A percentile compares a stretch with the other conserved stretches of the same genome.
phyloP scores from a whole-genome alignment of 2,113 vertebrate genomes.

The Synchiropus splendidus region DNA sequence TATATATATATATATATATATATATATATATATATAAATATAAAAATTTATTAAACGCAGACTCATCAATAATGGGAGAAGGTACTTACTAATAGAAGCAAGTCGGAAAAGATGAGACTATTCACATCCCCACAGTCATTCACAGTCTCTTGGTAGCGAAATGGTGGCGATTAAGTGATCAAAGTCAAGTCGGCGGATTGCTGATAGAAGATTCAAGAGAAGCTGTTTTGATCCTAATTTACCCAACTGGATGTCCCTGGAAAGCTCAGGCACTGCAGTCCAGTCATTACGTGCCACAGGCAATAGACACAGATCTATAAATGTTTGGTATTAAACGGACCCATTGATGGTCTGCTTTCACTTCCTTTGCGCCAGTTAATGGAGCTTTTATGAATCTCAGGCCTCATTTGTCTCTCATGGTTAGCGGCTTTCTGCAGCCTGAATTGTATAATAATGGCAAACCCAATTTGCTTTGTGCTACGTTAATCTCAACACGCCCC shows the following conservation, averaged over 20 bases:
- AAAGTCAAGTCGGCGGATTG: constrained; percentile 8
- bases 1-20: no score
- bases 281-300: constrained; percentile 41
- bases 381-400: constrained; percentile 64
- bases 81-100: no score
- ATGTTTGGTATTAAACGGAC: constrained; percentile 55
- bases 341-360: constrained; percentile 48
- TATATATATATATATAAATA: no score
- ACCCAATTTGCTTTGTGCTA: constrained; percentile 66
- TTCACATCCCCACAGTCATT: no score
- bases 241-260: constrained; percentile 25
- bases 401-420: constrained; percentile 66
- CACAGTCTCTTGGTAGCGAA: not conserved
- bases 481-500: constrained; percentile 60
- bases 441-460: constrained; percentile 65
- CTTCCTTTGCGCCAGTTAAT: constrained; percentile 55
- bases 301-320: constrained; percentile 51
- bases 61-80: no score
- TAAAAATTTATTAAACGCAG: no score
- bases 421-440: constrained; percentile 58
- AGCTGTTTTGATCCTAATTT: constrained; percentile 43
- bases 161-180: constrained; percentile 1
- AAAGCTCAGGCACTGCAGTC: constrained; percentile 26
- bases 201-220: constrained; percentile 8
- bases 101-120: no score